Evolutionary conservation across 2,113 vertebrate genomes (phyloP), one percentile per base, ranked within the genome.

Genomic region (Hirundichthys speculiger): DNA sequence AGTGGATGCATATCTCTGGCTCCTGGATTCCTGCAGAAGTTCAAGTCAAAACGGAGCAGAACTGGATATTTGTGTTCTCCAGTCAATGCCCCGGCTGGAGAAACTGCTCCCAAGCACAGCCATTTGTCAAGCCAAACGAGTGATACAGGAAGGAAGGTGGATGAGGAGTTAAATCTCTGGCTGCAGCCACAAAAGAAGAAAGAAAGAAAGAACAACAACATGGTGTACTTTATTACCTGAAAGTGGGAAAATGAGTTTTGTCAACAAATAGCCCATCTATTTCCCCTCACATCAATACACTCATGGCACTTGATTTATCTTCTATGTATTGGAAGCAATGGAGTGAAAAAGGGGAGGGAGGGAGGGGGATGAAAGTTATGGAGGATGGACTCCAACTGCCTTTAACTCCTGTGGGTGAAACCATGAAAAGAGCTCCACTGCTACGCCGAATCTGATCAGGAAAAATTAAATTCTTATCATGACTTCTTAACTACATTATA

Each of bases 221-320:
- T 64, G 13, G 63, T 77, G 75, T 76, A 82, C 75, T 87, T 90
- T 88, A 90, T 89, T 85, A 86, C 80, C 73, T 70, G 79, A 76
- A 80, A 71, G 71, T 75, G 64, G 52, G 87, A 84, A 89, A 89
- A 89, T 90, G 86, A 84, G 76, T 87, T 90, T 87, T 86, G 86
- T 85, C 82, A 84, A 84, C 88, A 87, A 90, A 89, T 73, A 70
- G 82, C 69, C 77, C 76, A 82, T 92, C 80, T 70, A 89, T 88
- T 88, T 85, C 82, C 79, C 54, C 73, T 79, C 83, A 86, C 86
- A 88, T 86, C 88, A 86, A 85, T 69, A 80, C 69, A 81, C 75
- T 73, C 61, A 2, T 69, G 76, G 74, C 82, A 79, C 80, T 69
- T 85, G 86, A 90, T 90, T 89, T 86, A 88, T 88, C 86, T 84